Conservation (phyloP, 1,140 invertebrate species). For the Sitodiplosis mosellana region DNA sequence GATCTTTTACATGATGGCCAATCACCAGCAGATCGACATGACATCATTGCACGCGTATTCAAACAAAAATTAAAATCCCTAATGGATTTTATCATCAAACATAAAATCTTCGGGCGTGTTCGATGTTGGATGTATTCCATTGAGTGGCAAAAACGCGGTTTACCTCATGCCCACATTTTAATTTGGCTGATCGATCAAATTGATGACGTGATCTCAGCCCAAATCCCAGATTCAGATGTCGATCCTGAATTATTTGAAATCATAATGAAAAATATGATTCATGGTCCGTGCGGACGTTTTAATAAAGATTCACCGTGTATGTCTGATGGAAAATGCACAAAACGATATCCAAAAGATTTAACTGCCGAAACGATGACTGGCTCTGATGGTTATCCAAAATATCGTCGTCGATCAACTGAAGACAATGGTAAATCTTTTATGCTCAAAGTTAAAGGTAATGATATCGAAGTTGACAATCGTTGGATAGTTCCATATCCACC, state of each 20-base stretch:
- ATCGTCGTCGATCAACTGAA: too few relatives aligned
- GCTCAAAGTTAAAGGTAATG: too few relatives aligned
- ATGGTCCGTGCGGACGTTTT: conserved; percentile 25
- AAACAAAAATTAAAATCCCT: conserved; percentile 16
- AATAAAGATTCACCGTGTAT: conserved; percentile 13
- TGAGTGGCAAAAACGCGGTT: conserved; percentile 31
- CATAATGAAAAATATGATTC: conserved; percentile 28
- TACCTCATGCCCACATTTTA: conserved; percentile 26
- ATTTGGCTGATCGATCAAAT: conserved; percentile 21
- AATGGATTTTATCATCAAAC: conserved; percentile 15
- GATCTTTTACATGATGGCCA: too few relatives aligned
- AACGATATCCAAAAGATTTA: conserved; percentile 13
- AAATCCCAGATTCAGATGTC: conserved; percentile 26
- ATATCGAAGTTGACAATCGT: conserved; percentile 11
- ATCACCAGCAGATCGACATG: conserved; percentile 9
- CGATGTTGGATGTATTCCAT: conserved; percentile 27
- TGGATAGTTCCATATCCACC: conserved; percentile 18
- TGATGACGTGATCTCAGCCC: conserved; percentile 26
- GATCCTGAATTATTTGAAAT: conserved; percentile 23
- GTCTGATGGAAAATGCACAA: conserved; percentile 9
- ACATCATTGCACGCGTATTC: conserved; percentile 20
- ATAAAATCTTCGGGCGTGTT: conserved; percentile 15
- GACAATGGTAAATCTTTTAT: too few relatives aligned
- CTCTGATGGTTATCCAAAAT: conserved; percentile 27
- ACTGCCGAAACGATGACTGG: conserved; percentile 13